Evolutionary conservation across 2,797 vertebrate genomes (phyloP), one percentile per base, ranked within the genome.

Genomic region (Lithobates pipiens): DNA sequence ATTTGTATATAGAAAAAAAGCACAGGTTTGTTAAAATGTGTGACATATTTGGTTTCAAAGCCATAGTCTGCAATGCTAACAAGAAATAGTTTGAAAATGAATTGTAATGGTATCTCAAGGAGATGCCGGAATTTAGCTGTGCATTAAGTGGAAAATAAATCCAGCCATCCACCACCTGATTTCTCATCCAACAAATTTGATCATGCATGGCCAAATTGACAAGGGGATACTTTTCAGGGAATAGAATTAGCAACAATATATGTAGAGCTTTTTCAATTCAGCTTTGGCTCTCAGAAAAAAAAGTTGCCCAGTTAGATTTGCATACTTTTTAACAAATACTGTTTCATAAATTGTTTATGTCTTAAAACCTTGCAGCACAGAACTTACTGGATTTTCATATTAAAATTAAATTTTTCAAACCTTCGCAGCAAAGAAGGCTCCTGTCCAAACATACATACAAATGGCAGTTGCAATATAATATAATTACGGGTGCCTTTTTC

Each of bases 181-280:
- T 82, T 86, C 82, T 77, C 75, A 77, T 86, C 85, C 80, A 83
- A 77, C 80, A 86, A 86, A 83, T 77, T 83, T 34, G 54, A 86
- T 86, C 80, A 86, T 83, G 85, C 85, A 86, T 86, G 80, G 68
- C 85, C 85, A 83, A 83, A 78, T 77, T 86, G 85, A 86, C 85
- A 86, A 83, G 80, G 65, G 74, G 80, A 82, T 78, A 86, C 80
- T 86, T 83, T 77, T 50, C 75, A 77, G 42, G 61, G 80, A 82
- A 86, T 82, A 77, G 42, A 86, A 86, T 77, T 78, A 86, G 75
- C 74, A 73, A 54, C 50, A 69, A 75, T 80, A 71, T 80, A 85
- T 85, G 50, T 69, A 54, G 72, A 46, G 77, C 15, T 73, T 39
- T 80, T 75, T 39, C 57, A 77, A 65, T 44, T 74, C n/a, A 10